These are phyloP conservation scores for Heterodera carotae DNA, from an alignment of 1,140 invertebrate species.

Conservation along the genomic window DNA sequence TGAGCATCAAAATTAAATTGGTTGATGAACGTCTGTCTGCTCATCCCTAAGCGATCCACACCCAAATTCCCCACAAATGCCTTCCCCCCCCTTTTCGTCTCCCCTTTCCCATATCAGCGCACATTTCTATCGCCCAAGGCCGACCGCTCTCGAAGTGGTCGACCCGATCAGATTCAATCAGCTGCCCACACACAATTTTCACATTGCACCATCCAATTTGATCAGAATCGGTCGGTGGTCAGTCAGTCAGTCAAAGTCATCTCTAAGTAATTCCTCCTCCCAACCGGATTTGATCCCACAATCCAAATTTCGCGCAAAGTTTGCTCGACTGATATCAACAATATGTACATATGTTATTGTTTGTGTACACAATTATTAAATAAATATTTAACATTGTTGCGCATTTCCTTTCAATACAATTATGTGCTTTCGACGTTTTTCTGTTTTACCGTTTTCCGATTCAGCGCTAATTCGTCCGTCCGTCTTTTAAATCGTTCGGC, in stretches of 20 bases:
- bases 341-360: no score
- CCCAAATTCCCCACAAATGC: background rate
- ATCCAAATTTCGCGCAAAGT: background rate
- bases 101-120: background rate
- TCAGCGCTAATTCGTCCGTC: no score
- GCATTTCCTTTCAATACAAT: no score
- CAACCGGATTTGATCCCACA: background rate
- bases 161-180: background rate
- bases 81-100: background rate
- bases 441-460: background rate
- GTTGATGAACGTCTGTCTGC: no score
- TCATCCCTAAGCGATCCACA: no score
- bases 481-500: background rate
- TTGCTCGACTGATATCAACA: background rate
- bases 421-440: no score
- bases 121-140: background rate
- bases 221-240: background rate
- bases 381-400: no score
- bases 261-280: background rate
- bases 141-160: background rate
- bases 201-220: background rate
- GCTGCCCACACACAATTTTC: background rate
- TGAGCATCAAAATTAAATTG: no score
- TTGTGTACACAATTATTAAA: no score
- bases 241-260: no score